Conservation (phyloP, 2,888 invertebrate species). For the Patella depressa region DNA sequence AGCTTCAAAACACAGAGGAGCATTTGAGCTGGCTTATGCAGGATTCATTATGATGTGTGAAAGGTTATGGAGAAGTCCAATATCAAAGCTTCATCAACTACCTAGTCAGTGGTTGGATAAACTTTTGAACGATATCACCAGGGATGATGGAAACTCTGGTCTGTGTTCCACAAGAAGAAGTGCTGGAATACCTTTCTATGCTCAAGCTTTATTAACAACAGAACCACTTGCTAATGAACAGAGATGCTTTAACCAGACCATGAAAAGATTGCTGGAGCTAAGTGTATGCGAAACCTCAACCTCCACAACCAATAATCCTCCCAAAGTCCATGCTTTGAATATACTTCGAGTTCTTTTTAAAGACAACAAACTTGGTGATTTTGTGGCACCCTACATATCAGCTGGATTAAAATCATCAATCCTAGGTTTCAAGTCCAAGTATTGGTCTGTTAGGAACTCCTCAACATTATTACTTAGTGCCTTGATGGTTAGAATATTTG, state of each 20-base stretch:
- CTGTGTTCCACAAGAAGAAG: conserved; percentile 89
- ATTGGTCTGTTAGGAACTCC: conserved; percentile 88
- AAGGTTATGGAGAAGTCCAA: conserved; percentile 76
- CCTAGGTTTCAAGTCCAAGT: conserved; percentile 80
- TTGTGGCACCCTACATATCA: conserved; percentile 79
- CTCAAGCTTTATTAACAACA: conserved; percentile 84
- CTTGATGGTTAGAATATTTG: conserved; percentile 88
- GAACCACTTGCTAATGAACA: conserved; percentile 78
- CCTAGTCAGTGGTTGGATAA: conserved; percentile 69
- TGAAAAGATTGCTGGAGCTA: conserved; percentile 75
- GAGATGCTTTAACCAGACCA: conserved; percentile 76
- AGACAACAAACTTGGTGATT: conserved; percentile 82
- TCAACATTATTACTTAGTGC: conserved; percentile 88
- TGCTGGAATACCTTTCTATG: conserved; percentile 94
- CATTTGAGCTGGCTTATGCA: conserved; percentile 95
- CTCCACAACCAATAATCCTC: conserved; percentile 1
- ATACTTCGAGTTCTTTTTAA: conserved; percentile 86
- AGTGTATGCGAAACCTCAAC: conserved; percentile 48
- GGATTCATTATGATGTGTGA: conserved; percentile 86
- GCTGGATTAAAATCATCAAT: conserved; percentile 82
- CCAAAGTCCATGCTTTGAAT: conserved; percentile 84
- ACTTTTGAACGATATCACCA: conserved; percentile 67
- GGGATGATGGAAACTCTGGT: conserved; percentile 49
- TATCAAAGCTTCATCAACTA: conserved; percentile 46
- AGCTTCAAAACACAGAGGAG: conserved; percentile 91